Evolutionary conservation across 2,888 invertebrate genomes (phyloP).

Genomic region (Lasioglossum vierecki): DNA sequence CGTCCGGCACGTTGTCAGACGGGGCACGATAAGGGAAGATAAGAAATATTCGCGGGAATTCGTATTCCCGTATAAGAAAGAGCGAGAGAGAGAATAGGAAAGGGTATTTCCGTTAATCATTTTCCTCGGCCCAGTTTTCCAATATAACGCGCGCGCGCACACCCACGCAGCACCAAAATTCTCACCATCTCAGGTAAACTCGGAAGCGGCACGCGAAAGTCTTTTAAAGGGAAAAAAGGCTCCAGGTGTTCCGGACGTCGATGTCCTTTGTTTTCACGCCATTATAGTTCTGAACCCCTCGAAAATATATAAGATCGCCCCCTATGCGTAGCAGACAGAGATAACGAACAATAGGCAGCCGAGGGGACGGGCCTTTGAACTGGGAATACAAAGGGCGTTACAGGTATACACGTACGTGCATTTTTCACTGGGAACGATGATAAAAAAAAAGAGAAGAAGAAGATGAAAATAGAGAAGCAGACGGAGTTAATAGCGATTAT

Average conservation of each 20-base stretch:
- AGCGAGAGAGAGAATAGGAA: not conserved
- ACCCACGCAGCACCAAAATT: constrained; percentile 26
- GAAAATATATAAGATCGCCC: constrained; percentile 57
- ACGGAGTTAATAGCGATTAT: constrained; percentile 24
- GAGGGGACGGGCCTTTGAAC: constrained; percentile 49
- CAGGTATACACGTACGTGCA: constrained; percentile 29
- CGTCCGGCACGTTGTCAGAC: constrained; percentile 23
- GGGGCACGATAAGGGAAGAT: constrained; percentile 16
- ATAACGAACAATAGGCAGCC: constrained; percentile 60
- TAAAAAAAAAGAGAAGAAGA: constrained; percentile 26
- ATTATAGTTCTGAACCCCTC: constrained; percentile 41
- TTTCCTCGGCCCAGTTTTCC: constrained; percentile 37
- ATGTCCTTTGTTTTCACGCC: constrained; percentile 53
- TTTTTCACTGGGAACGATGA: constrained; percentile 25
- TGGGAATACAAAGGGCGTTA: constrained; percentile 33
- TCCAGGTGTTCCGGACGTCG: constrained; percentile 52
- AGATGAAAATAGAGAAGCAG: not conserved
- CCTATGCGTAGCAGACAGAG: constrained; percentile 42
- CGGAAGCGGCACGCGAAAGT: not conserved
- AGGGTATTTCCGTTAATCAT: constrained; percentile 43
- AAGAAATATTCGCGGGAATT: constrained; percentile 53
- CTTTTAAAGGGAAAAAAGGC: constrained; percentile 23
- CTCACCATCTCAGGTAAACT: constrained; percentile 25
- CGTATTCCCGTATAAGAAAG: constrained; percentile 42
- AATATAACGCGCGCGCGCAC: constrained; percentile 20